Percentiles rank a stretch among this genome's conserved stretches.
Evolutionary conservation across 2,888 invertebrate genomes (phyloP).

Genomic region (Copidosoma aretas): DNA sequence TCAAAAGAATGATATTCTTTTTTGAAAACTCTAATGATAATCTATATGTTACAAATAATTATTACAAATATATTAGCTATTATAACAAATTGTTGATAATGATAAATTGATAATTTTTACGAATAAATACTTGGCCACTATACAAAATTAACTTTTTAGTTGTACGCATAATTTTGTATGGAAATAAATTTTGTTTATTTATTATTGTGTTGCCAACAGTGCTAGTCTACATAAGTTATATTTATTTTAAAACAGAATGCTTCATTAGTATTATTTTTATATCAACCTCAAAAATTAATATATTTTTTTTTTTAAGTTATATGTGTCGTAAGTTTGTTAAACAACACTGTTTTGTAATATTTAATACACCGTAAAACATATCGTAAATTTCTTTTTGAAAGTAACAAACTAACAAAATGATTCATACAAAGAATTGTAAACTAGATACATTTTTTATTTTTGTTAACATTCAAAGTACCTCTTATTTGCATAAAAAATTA

Average conservation of each 20-base stretch:
- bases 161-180: not conserved
- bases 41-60: conserved; percentile 27
- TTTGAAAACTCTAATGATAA: conserved; percentile 5
- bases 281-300: too few species aligned
- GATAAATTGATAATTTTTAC: conserved; percentile 50
- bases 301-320: too few species aligned
- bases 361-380: too few species aligned
- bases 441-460: too few species aligned
- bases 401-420: not conserved
- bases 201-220: conserved; percentile 51
- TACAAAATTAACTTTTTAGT: conserved; percentile 37
- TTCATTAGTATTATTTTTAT: conserved; percentile 27
- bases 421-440: not conserved
- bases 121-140: conserved; percentile 57
- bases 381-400: too few species aligned
- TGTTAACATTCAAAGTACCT: too few species aligned
- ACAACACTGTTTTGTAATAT: too few species aligned
- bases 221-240: conserved; percentile 62
- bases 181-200: too few species aligned
- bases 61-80: conserved; percentile 34
- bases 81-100: conserved; percentile 53
- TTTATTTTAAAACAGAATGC: conserved; percentile 48
- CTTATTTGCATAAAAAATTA: too few species aligned
- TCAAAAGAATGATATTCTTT: conserved; percentile 44
- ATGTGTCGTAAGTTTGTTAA: too few species aligned